Evolutionary conservation across 2,797 vertebrate genomes (phyloP), one percentile per base, ranked within the genome.

Genomic region (Trachurus trachurus): DNA sequence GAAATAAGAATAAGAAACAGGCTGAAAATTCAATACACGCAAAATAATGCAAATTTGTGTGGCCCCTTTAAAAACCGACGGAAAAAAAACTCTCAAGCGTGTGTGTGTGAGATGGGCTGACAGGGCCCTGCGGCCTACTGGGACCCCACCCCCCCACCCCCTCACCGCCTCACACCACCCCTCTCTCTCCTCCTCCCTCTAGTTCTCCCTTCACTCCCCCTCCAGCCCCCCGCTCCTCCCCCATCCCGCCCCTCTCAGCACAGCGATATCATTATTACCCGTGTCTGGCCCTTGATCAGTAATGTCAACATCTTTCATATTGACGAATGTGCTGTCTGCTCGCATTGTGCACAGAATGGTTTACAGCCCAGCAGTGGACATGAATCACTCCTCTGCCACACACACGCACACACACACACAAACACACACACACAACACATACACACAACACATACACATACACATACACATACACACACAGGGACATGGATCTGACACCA

Each of bases 281-380:
- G 94, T 97, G 97, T 98, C 96, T 97, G 94, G 95, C 96, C 95
- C 97, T 97, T 98, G 98, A 99, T 99, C 98, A 97, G 97, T 97
- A 96, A 93, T 94, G 97, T 98, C 98, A 98, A 93, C 97, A 99
- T 97, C 96, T 96, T 97, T 99, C 98, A 99, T 97, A 96, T 96
- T 99, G 98, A 99, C 97, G 96, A 98, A 99, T 99, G 98, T 97
- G 97, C 98, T 99, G 98, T 99, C 98, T 95, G 92, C 96, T 97
- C 89, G 91, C 96, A 99, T 99, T 98, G 95, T 98, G 96, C 96
- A 96, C 95, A 95, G 96, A 99, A 99, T 98, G 97, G 97, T 98
- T 99, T 99, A 99, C 97, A 96, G 96, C 96, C 96, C 93, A 88
- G 96, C 96, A 97, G 95, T 97, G 97, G 97, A 99, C 97, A 99